These are phyloP conservation scores for Aythya baeri DNA, from an alignment of 2,113 vertebrate genomes.

Conservation along the genomic window DNA sequence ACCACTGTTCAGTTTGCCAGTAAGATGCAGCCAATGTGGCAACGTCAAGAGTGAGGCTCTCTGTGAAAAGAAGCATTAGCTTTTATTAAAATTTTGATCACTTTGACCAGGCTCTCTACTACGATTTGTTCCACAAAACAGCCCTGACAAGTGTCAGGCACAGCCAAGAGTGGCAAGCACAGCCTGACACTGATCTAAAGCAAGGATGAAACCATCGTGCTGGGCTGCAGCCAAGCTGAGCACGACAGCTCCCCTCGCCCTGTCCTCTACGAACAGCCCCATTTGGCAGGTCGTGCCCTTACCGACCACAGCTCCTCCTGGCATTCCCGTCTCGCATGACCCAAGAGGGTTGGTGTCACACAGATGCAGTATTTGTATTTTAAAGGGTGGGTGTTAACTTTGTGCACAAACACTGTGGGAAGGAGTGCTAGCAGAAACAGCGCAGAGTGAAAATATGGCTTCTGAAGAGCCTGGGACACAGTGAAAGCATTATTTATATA, in stretches of 20 bases:
- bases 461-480: not conserved
- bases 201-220: not conserved
- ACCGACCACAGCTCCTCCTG: not conserved
- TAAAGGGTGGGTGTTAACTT: not conserved
- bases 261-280: not conserved
- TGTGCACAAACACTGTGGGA: not conserved
- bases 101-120: not conserved
- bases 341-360: not conserved
- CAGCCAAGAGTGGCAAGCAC: not conserved
- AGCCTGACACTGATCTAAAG: not conserved
- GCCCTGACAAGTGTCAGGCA: not conserved
- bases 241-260: not conserved
- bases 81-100: not conserved
- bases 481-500: not conserved
- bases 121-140: not conserved
- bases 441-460: not conserved
- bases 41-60: not conserved
- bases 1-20: not conserved
- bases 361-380: not conserved
- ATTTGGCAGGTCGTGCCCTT: not conserved
- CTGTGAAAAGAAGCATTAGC: not conserved
- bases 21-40: not conserved
- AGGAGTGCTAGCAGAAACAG: not conserved
- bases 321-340: fast-evolving
- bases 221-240: not conserved